A percentile compares a stretch with the other conserved stretches of the same genome.
phyloP scores from a whole-genome alignment of 1,140 invertebrate genomes.

The Steinernema feltiae region DNA sequence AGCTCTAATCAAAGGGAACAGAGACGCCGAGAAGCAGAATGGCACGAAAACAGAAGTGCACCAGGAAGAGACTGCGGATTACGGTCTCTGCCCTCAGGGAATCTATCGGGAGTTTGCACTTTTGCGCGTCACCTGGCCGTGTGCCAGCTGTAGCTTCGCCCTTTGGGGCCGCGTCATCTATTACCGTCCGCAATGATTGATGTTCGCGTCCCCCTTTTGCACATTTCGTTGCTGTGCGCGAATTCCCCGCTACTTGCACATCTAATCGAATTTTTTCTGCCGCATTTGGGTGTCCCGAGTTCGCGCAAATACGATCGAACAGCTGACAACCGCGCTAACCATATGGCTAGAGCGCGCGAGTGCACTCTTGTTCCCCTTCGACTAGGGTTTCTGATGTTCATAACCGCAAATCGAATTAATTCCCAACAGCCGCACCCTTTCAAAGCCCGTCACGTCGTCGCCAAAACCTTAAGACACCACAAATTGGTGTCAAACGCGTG shows the following conservation, averaged over 20 bases:
- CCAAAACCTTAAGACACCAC: background rate
- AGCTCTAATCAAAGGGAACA: too few relatives aligned
- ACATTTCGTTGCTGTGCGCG: too few relatives aligned
- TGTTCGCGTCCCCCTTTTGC: too few relatives aligned
- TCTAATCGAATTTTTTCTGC: background rate
- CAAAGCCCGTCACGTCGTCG: too few relatives aligned
- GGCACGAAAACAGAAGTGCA: background rate
- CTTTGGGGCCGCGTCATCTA: background rate
- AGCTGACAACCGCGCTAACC: background rate
- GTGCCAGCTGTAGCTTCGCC: background rate
- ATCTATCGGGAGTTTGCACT: background rate
- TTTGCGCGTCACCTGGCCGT: background rate
- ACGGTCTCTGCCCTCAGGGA: too few relatives aligned
- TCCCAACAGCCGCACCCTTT: background rate
- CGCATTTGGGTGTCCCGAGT: too few relatives aligned
- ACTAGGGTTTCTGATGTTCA: background rate
- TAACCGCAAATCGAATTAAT: constrained; percentile 6
- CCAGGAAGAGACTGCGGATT: background rate
- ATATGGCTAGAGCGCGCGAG: background rate
- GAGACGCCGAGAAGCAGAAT: too few relatives aligned
- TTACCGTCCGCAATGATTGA: background rate
- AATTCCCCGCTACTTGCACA: too few relatives aligned
- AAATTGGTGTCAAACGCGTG: background rate
- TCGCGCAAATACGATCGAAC: too few relatives aligned
- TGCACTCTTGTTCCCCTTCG: background rate